Conservation (phyloP, 1,140 invertebrate genomes). For the Danaus melanippus region DNA sequence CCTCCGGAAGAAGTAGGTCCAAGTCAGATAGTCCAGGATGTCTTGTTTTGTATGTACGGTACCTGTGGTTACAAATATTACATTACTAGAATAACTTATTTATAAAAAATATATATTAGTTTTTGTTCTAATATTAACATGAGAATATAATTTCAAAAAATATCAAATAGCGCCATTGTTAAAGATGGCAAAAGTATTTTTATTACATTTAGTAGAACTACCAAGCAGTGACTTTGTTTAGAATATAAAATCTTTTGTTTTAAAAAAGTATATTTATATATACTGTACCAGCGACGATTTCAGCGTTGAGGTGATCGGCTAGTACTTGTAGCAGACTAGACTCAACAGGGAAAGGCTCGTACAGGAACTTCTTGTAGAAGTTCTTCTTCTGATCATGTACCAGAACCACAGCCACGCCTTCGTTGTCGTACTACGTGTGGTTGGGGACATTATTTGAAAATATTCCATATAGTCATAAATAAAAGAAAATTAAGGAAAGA, state of each 20-base stretch:
- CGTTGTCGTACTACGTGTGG: constrained; percentile 87
- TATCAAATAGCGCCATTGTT: too few relatives aligned
- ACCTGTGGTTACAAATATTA: constrained; percentile 47
- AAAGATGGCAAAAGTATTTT: too few relatives aligned
- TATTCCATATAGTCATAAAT: too few relatives aligned
- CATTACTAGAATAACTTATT: too few relatives aligned
- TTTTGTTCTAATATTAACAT: too few relatives aligned
- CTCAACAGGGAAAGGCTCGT: constrained; percentile 99
- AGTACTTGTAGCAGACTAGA: constrained; percentile 93
- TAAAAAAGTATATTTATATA: not conserved
- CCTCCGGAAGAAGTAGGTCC: constrained; percentile 98
- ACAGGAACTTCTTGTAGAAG: constrained; percentile 99
- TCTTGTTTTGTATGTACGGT: constrained; percentile 95
- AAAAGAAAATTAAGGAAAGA: too few relatives aligned
- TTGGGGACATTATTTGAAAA: too few relatives aligned
- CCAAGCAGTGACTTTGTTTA: too few relatives aligned
- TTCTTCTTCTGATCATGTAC: constrained; percentile 99
- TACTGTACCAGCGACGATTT: constrained; percentile 87
- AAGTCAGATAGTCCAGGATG: constrained; percentile 96
- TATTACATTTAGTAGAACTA: too few relatives aligned
- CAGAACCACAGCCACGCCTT: constrained; percentile 95
- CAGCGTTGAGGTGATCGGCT: constrained; percentile 98
- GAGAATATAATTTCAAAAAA: too few relatives aligned
- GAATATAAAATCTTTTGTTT: too few relatives aligned
- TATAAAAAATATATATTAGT: too few relatives aligned